These are phyloP conservation scores for Agrochola circellaris DNA, from an alignment of 2,888 invertebrate species.

Conservation along the genomic window DNA sequence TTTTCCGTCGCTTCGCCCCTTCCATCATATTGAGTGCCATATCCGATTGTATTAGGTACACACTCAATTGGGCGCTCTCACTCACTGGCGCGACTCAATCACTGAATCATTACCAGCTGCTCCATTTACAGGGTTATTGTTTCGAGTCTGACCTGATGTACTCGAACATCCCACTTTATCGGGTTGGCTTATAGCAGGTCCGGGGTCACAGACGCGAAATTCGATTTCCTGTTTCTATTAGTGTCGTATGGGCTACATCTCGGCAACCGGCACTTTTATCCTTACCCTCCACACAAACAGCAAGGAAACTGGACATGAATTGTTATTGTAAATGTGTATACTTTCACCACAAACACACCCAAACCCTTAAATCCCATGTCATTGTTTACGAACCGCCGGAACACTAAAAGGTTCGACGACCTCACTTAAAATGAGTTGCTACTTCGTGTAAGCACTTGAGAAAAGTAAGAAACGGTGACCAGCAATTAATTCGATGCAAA, in stretches of 20 bases:
- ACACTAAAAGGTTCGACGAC: slow-evolving; percentile 81
- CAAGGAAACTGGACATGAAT: slow-evolving; percentile 60
- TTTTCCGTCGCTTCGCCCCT: slow-evolving; percentile 70
- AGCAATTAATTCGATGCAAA: slow-evolving; percentile 76
- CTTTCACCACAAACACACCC: slow-evolving; percentile 75
- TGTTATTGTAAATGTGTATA: slow-evolving; percentile 74
- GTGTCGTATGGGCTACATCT: slow-evolving; percentile 51
- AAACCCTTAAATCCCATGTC: slow-evolving; percentile 73
- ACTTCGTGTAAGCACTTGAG: slow-evolving; percentile 69
- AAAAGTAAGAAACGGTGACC: slow-evolving; percentile 72
- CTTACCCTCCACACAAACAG: slow-evolving; percentile 57
- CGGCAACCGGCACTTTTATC: slow-evolving; percentile 65
- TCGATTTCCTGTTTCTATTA: slow-evolving; percentile 80
- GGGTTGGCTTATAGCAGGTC: slow-evolving; percentile 70
- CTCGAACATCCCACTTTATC: slow-evolving; percentile 74
- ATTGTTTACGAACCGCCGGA: slow-evolving; percentile 82
- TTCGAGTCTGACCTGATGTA: slow-evolving; percentile 78
- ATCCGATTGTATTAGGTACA: slow-evolving; percentile 80
- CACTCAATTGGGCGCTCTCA: slow-evolving; percentile 79
- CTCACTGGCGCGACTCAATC: slow-evolving; percentile 74
- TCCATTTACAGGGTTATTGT: slow-evolving; percentile 82
- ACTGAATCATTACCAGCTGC: slow-evolving; percentile 77
- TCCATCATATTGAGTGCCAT: slow-evolving; percentile 76
- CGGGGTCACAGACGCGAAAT: slow-evolving; percentile 73
- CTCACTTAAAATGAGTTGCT: slow-evolving; percentile 75